Base-by-base conservation (phyloP, 2,113 vertebrate genomes). In the Podarcis muralis region DNA sequence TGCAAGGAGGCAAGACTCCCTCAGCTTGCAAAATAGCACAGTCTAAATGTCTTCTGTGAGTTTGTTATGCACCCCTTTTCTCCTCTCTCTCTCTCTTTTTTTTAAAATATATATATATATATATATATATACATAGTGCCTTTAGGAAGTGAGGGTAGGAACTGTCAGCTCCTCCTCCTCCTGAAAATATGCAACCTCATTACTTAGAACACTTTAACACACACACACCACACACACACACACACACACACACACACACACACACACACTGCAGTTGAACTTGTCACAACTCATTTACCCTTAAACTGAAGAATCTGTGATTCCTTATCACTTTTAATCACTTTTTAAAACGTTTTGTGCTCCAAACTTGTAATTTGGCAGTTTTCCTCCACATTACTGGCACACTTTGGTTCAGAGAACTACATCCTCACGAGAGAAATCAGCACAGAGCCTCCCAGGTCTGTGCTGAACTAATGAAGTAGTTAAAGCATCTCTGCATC, bases 291-390 rank as follows among this genome's bases (percentile, higher is more conserved):
- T 0, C 37, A 13, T 88, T 43, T 81, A 27, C 0, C 88, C 90
- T 85, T 66, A 1, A 84, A 30, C 87, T 32, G 90, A 77, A 84
- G 65, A 71, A 74, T 77, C 84, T 13, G 57, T 87, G 81, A 76
- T 90, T 87, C 74, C 20, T 4, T 15, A 22, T 5, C 25, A 85
- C 0, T 0, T 85, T 87, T 83, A 75, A 89, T 88, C 35, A 87
- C 90, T 37, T 83, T 83, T 90, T 81, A 86, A 78, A 85, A 68
- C 82, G 81, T 84, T 90, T 92, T 93, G 94, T 93, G 91, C 94
- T 94, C 92, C 25, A 91, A 83, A 83, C 91, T 94, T 90, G 30
- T 91, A 89, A 69, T 92, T 23, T 86, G 90, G 5, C 27, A 12
- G 92, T 89, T 90, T 40, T 53, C 48, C 0, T 68, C 40, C 89